These are phyloP conservation scores for Phrynocephalus forsythii DNA, from an alignment of 2,797 vertebrate species.

Conservation along the genomic window DNA sequence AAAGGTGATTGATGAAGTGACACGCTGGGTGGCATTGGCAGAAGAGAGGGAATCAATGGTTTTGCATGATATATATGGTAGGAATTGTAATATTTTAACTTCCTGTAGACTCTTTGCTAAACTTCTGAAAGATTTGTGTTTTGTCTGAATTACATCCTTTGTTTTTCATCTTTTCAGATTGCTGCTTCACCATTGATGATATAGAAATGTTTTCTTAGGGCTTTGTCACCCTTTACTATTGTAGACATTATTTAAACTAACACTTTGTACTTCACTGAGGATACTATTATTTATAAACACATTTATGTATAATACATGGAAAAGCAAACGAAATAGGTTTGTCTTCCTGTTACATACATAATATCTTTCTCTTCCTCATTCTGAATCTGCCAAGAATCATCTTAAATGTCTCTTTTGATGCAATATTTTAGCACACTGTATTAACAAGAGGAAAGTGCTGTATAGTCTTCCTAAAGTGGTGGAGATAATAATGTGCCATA, in stretches of 20 bases:
- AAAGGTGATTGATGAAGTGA: constrained; percentile 76
- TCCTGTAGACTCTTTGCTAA: neutral
- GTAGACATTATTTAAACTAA: neutral
- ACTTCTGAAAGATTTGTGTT: neutral
- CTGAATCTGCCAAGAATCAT: neutral
- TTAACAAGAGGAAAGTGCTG: neutral
- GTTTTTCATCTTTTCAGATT: neutral
- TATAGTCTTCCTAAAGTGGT: neutral
- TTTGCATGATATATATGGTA: constrained; percentile 75
- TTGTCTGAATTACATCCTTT: neutral
- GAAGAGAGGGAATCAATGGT: constrained; percentile 74
- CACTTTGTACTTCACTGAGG: neutral
- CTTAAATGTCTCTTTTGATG: neutral
- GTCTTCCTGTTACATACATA: neutral
- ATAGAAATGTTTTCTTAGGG: neutral
- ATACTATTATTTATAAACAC: neutral
- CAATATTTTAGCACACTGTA: neutral
- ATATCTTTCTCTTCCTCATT: neutral
- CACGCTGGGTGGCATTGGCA: constrained; percentile 74
- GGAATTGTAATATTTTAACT: neutral
- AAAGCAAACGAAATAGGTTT: neutral
- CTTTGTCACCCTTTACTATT: neutral
- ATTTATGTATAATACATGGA: neutral
- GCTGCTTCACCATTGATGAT: neutral
- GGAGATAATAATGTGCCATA: too few species aligned